Conservation (phyloP, 2,797 vertebrate species). For the Takifugu rubripes region DNA sequence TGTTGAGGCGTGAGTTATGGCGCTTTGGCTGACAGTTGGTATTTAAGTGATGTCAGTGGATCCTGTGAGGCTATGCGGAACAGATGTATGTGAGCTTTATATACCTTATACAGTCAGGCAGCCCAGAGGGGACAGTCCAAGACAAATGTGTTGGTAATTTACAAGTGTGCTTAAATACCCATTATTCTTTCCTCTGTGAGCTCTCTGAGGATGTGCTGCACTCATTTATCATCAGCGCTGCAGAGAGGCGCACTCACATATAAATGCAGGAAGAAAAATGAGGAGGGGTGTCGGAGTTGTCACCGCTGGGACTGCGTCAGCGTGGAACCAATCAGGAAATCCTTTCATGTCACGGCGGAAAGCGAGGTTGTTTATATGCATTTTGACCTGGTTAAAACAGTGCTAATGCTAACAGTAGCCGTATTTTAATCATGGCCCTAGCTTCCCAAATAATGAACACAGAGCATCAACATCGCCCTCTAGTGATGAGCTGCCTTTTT, state of each 20-base stretch:
- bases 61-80: slow-evolving; percentile 61
- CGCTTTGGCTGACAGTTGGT: slow-evolving; percentile 58
- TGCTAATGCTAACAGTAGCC: no score
- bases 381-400: no score
- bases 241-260: slow-evolving; percentile 37
- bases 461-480: no score
- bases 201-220: slow-evolving; percentile 60
- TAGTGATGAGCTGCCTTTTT: no score
- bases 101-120: slow-evolving; percentile 64
- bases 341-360: not conserved
- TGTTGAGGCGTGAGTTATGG: slow-evolving; percentile 57
- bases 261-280: slow-evolving; percentile 49
- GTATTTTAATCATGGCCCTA: no score
- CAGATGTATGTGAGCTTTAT: slow-evolving; percentile 69
- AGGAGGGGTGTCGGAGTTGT: slow-evolving; percentile 27
- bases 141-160: slow-evolving; percentile 77
- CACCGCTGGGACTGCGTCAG: slow-evolving; percentile 36
- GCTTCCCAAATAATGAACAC: no score
- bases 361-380: no score
- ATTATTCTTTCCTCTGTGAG: slow-evolving; percentile 74
- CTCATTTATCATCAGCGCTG: slow-evolving; percentile 69
- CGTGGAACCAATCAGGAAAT: slow-evolving; percentile 38
- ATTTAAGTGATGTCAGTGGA: slow-evolving; percentile 67
- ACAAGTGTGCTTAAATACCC: slow-evolving; percentile 77
- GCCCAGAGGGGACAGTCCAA: slow-evolving; percentile 60